Evolutionary conservation across 1,140 invertebrate genomes (phyloP), one percentile per base, ranked within the genome.

Genomic region (Helicoverpa zea): DNA sequence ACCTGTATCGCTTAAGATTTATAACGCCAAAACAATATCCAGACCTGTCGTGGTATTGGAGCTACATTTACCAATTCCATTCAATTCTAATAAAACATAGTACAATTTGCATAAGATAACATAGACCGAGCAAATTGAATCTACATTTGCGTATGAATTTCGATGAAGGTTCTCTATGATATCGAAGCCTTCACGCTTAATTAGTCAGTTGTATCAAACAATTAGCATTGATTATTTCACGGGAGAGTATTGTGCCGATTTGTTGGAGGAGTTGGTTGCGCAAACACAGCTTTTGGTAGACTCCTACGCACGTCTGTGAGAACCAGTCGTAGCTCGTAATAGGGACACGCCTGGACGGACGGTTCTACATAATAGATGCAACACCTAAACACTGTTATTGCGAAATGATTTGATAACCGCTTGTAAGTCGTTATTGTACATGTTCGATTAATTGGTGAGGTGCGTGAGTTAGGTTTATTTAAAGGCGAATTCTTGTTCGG

Each of bases 101-200:
- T 59, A 10, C 12, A 13, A 59, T 64, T 35, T 35, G 35, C 59
- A 13, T 43, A 14, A 23, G 30, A 43, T 2, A 64, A 43, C 12
- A 43, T 13, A 43, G 35, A n/a, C 3, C 30, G 14, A n/a, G n/a
- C 13, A n/a, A 43, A n/a, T 13, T 35, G 16, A 35, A 43, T 14
- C 35, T 63, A 63, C 18, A 11, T 52, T 52, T 54, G 51, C 58
- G 47, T 59, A 58, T 30, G 79, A 76, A 73, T 64, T 79, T 83
- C 63, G 79, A 12, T 9, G n/a, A 59, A 61, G 14, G 14, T 23
- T 49, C 30, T 7, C 18, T 68, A 66, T 66, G 68, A 86, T 89
- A 88, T 86, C 72, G 83, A 64, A 84, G 75, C 90, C 90, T 91
- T 92, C 89, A 88, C 70, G 89, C 70, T 87, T 90, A 90, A 91